These are phyloP conservation scores for Atrichornis clamosus DNA, from an alignment of 2,113 vertebrate genomes.

Conservation along the genomic window DNA sequence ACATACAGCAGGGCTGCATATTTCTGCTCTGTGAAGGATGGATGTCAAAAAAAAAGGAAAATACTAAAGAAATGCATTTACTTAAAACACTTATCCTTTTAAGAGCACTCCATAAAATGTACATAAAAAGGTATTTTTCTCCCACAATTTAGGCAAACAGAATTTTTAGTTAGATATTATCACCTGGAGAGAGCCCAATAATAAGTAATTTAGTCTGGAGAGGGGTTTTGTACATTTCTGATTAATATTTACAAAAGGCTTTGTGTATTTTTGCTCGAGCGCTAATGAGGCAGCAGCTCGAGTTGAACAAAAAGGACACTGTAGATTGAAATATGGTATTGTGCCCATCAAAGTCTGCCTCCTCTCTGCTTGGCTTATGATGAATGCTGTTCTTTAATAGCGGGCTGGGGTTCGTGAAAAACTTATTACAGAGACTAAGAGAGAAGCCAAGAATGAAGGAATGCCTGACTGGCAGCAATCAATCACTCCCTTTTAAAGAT, in stretches of 20 bases:
- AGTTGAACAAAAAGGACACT: constrained; percentile 90
- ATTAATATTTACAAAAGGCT: constrained; percentile 79
- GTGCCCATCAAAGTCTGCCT: constrained; percentile 82
- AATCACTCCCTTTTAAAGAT: constrained; percentile 84
- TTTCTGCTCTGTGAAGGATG: background rate
- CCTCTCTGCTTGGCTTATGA: constrained; percentile 86
- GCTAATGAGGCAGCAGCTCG: constrained; percentile 65
- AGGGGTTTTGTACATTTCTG: constrained; percentile 55
- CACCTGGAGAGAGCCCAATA: constrained; percentile 68
- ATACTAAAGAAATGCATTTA: constrained; percentile 5
- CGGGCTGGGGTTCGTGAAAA: constrained; percentile 83
- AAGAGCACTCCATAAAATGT: background rate
- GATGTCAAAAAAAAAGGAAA: background rate
- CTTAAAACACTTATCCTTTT: constrained; percentile 29
- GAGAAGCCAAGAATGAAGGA: constrained; percentile 83
- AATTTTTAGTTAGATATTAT: constrained; percentile 59
- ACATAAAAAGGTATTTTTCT: constrained; percentile 55
- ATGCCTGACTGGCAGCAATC: constrained; percentile 91
- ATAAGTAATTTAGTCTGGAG: constrained; percentile 64
- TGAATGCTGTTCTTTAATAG: constrained; percentile 93
- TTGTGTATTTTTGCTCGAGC: constrained; percentile 69
- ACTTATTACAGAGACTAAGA: constrained; percentile 83
- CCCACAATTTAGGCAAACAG: constrained; percentile 61
- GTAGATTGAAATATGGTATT: constrained; percentile 85
- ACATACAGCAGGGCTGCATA: background rate